Evolutionary conservation across 2,797 vertebrate species (phyloP).

Genomic region (Argyrosomus regius): DNA sequence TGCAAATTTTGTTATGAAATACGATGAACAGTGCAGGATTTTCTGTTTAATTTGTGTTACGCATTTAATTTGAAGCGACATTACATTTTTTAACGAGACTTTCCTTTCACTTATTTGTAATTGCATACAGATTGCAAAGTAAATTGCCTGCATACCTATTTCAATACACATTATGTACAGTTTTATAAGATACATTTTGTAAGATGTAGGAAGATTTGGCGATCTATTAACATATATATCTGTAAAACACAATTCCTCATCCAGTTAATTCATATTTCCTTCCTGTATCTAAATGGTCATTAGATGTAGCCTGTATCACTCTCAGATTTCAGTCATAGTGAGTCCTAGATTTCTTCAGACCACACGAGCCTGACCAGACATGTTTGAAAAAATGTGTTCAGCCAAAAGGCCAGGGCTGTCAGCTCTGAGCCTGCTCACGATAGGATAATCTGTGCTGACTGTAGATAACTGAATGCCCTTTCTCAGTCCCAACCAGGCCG

Average conservation of each 20-base stretch:
- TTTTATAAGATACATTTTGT: slow-evolving; percentile 2
- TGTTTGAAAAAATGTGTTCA: slow-evolving; percentile 67
- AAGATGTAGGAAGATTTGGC: neutral
- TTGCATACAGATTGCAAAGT: neutral
- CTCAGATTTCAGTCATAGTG: slow-evolving; percentile 58
- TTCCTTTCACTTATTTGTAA: neutral
- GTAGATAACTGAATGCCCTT: slow-evolving; percentile 74
- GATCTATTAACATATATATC: neutral
- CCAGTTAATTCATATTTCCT: slow-evolving; percentile 15
- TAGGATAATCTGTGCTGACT: slow-evolving; percentile 74
- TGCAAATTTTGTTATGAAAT: slow-evolving; percentile 38
- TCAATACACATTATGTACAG: neutral
- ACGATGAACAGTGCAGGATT: neutral
- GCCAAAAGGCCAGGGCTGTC: slow-evolving; percentile 78
- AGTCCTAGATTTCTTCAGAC: slow-evolving; percentile 62
- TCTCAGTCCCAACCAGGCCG: slow-evolving; percentile 58
- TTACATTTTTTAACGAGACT: neutral
- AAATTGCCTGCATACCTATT: neutral
- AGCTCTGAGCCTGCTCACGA: slow-evolving; percentile 67
- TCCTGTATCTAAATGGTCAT: slow-evolving; percentile 45
- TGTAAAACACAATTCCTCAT: slow-evolving; percentile 18
- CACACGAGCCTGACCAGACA: slow-evolving; percentile 67
- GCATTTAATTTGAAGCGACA: slow-evolving; percentile 20
- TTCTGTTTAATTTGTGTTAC: neutral
- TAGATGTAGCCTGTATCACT: slow-evolving; percentile 39